These are phyloP conservation scores for Aphyosemion australe DNA, from an alignment of 2,113 vertebrate species.

Conservation along the genomic window DNA sequence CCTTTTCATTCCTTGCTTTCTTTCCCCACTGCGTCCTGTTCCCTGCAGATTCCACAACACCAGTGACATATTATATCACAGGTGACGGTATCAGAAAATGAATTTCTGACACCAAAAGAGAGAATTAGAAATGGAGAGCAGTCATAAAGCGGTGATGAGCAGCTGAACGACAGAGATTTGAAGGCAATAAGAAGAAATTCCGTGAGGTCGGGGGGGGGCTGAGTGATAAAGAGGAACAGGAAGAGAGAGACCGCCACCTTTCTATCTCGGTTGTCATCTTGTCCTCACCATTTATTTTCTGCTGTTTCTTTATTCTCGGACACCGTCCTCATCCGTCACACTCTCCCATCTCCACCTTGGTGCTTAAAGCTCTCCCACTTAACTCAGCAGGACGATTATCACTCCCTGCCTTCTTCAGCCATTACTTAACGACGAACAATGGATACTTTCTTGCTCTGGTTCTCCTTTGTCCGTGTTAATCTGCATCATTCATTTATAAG, in stretches of 20 bases:
- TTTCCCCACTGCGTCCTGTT: too few relatives aligned
- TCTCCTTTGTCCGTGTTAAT: constrained; percentile 3
- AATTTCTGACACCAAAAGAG: not conserved
- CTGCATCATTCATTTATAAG: constrained; percentile 21
- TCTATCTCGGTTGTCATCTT: constrained; percentile 69
- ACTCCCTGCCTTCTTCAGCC: constrained; percentile 62
- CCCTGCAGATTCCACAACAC: not conserved
- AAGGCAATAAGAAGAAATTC: not conserved
- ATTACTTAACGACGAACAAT: constrained; percentile 46
- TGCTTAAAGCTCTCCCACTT: constrained; percentile 45
- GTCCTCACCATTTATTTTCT: constrained; percentile 55
- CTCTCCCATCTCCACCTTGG: constrained; percentile 51
- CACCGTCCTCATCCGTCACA: constrained; percentile 63
- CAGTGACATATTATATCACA: not conserved
- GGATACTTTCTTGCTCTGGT: constrained; percentile 6
- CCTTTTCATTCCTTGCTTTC: too few relatives aligned
- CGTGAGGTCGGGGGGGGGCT: constrained; percentile 23
- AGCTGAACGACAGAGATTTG: not conserved
- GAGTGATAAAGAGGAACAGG: constrained; percentile 37
- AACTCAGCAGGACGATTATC: constrained; percentile 63
- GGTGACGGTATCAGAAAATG: constrained; percentile 5
- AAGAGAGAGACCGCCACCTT: constrained; percentile 44
- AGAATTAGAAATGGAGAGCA: not conserved
- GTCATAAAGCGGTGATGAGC: not conserved
- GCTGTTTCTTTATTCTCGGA: constrained; percentile 24